phyloP scores from a whole-genome alignment of 2,888 invertebrate genomes.

The Apantesis nais region DNA sequence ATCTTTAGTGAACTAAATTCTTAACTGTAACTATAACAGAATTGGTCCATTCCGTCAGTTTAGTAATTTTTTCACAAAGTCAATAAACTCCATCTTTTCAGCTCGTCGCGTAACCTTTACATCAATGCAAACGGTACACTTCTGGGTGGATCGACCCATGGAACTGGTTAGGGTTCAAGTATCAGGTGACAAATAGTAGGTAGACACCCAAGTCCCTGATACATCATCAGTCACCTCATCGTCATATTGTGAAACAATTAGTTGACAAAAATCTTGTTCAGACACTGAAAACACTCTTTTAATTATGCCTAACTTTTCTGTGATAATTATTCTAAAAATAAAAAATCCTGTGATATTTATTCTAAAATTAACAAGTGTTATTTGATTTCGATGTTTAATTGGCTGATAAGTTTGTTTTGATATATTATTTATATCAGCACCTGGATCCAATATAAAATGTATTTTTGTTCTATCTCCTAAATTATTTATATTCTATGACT shows the following conservation, averaged over 20 bases:
- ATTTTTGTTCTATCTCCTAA: not conserved
- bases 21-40: conserved; percentile 1
- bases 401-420: no score
- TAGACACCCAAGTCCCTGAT: conserved; percentile 2
- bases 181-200: not conserved
- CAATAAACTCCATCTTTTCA: no score
- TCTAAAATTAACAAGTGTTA: not conserved
- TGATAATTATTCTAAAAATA: not conserved
- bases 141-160: not conserved
- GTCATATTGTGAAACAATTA: not conserved
- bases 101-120: not conserved
- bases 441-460: not conserved
- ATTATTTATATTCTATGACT: no score
- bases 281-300: no score
- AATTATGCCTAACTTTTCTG: not conserved
- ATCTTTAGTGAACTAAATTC: not conserved
- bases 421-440: not conserved
- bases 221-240: no score
- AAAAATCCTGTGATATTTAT: no score
- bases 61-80: not conserved
- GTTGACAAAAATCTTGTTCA: not conserved
- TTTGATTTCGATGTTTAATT: no score
- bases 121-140: not conserved
- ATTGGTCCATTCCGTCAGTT: conserved; percentile 7
- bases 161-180: not conserved